Percentiles rank a stretch among this genome's conserved stretches.
phyloP scores from a whole-genome alignment of 2,888 invertebrate genomes.

The Hyppa rectilinea region DNA sequence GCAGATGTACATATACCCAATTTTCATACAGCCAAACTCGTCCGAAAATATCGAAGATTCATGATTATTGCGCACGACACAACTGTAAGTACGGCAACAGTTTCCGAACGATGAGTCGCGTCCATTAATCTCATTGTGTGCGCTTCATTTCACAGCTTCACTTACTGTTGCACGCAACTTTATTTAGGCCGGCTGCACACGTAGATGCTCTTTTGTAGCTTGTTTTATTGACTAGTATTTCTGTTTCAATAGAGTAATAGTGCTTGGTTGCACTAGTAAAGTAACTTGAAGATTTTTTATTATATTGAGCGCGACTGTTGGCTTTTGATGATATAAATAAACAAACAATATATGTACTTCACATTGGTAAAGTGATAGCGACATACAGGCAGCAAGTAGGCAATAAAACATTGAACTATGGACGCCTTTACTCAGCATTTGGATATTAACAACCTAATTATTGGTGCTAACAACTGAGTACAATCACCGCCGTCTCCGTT shows the following conservation, averaged over 20 bases:
- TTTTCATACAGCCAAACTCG: background rate
- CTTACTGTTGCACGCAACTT: slow-evolving; percentile 44
- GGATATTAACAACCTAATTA: background rate
- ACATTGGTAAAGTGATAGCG: background rate
- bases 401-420: background rate
- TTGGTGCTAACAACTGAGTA: background rate
- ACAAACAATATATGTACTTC: too few relatives aligned
- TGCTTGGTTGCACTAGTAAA: background rate
- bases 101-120: slow-evolving; percentile 69
- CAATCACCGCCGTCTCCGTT: background rate
- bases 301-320: background rate
- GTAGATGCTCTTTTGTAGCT: slow-evolving; percentile 24
- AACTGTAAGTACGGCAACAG: slow-evolving; percentile 69
- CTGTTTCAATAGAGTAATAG: background rate
- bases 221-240: background rate
- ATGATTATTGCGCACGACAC: slow-evolving; percentile 53
- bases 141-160: slow-evolving; percentile 77
- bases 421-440: background rate
- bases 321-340: too few relatives aligned
- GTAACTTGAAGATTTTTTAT: background rate
- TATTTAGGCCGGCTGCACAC: slow-evolving; percentile 60
- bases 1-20: slow-evolving; percentile 38
- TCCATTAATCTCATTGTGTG: slow-evolving; percentile 83
- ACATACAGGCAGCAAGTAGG: background rate
- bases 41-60: slow-evolving; percentile 43